Conservation (phyloP, 53 echinoderm and acorn worm genomes). For the Echinarachnius parma region DNA sequence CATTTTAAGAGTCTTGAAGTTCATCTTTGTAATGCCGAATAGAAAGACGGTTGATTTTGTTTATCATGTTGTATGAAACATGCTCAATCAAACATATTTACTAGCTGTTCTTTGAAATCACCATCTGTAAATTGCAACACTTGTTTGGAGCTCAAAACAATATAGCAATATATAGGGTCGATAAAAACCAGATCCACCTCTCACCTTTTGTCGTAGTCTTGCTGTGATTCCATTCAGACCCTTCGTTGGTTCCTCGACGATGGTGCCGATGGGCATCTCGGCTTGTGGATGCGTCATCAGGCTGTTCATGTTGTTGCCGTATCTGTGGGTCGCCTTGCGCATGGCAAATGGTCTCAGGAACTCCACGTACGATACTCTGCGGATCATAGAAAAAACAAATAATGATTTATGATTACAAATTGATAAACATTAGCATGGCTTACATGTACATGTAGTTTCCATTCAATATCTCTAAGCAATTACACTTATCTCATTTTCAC, state of each 20-base stretch:
- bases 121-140: no score
- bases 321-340: conserved; percentile 86
- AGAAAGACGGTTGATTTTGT: no score
- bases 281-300: conserved; percentile 86
- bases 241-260: conserved; percentile 89
- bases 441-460: not conserved
- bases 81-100: no score
- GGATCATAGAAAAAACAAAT: not conserved
- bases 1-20: no score
- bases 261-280: conserved; percentile 85
- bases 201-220: conserved; percentile 85
- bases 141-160: no score
- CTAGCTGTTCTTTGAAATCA: no score
- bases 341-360: conserved; percentile 93
- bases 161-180: no score
- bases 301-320: conserved; percentile 84
- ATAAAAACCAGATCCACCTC: no score
- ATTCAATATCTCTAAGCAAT: no score
- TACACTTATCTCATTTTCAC: no score
- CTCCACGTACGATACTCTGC: conserved; percentile 88
- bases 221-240: conserved; percentile 95
- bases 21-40: no score
- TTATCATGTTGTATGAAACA: no score
- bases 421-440: not conserved
- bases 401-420: not conserved